Evolutionary conservation across 2,888 invertebrate genomes (phyloP).

Genomic region (Drosophila setosimentum): DNA sequence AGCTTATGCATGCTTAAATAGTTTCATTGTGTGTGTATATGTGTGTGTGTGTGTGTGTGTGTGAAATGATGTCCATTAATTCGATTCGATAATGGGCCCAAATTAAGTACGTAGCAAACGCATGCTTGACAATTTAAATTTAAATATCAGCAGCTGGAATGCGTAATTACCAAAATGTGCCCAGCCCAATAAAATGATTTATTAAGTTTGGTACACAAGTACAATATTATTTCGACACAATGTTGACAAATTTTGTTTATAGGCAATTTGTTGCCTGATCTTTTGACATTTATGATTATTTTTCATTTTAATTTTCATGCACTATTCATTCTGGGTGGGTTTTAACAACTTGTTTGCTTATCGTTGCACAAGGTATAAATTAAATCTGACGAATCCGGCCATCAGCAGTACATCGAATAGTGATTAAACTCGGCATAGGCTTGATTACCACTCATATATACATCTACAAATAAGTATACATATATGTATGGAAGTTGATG

Average conservation of each 20-base stretch:
- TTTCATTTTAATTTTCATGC: conserved; percentile 23
- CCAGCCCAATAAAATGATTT: conserved; percentile 64
- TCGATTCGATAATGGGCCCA: conserved; percentile 59
- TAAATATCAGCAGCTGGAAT: conserved; percentile 42
- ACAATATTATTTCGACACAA: conserved; percentile 38
- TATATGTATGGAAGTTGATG: conserved; percentile 6
- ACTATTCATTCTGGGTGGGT: conserved; percentile 58
- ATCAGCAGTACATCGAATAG: conserved; percentile 61
- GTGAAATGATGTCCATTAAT: conserved; percentile 60
- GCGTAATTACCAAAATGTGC: conserved; percentile 54
- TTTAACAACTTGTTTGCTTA: conserved; percentile 21
- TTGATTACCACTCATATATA: conserved; percentile 29
- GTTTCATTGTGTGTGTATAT: conserved; percentile 10
- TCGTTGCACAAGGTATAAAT: conserved; percentile 25
- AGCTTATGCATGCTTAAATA: conserved; percentile 15
- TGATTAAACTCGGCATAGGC: conserved; percentile 57
- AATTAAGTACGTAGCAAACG: conserved; percentile 33
- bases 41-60: conserved; percentile 9
- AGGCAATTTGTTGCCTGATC: conserved; percentile 67
- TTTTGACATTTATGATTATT: conserved; percentile 54
- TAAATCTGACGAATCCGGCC: conserved; percentile 21
- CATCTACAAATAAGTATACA: background rate
- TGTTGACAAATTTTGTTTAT: conserved; percentile 68
- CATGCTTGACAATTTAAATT: conserved; percentile 45
- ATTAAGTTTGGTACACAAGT: conserved; percentile 40